These are phyloP conservation scores for Melanotaenia maccullochi DNA, from an alignment of 2,797 vertebrate genomes.

Conservation along the genomic window DNA sequence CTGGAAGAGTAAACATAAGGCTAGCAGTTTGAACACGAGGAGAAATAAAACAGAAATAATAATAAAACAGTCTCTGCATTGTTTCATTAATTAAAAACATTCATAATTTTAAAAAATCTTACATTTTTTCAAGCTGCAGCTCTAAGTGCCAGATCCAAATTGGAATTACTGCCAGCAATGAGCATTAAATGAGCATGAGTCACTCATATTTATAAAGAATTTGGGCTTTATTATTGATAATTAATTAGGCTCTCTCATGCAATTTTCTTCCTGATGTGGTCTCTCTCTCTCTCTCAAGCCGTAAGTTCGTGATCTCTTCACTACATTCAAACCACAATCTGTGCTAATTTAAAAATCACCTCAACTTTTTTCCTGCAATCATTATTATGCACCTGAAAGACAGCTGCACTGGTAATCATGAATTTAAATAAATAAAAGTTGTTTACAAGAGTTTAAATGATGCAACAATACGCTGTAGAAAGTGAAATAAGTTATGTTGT, in stretches of 20 bases:
- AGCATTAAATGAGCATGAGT: constrained; percentile 50
- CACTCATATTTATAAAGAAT: constrained; percentile 45
- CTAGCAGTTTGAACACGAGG: neutral
- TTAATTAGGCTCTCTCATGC: constrained; percentile 6
- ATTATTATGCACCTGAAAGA: constrained; percentile 37
- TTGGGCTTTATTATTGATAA: constrained; percentile 36
- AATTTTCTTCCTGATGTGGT: constrained; percentile 24
- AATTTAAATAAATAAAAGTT: constrained; percentile 19
- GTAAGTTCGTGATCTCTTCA: constrained; percentile 2
- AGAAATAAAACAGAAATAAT: neutral
- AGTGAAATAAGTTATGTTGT: constrained; percentile 13
- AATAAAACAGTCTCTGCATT: neutral
- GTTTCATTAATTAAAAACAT: constrained; percentile 15
- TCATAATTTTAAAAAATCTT: constrained; percentile 19
- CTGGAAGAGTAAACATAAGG: neutral
- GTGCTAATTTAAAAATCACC: constrained; percentile 16
- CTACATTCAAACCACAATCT: constrained; percentile 13
- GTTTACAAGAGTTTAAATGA: neutral
- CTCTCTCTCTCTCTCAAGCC: neutral
- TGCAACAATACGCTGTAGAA: constrained; percentile 8
- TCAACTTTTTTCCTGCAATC: constrained; percentile 27
- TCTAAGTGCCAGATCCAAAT: constrained; percentile 47
- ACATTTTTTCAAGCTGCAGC: constrained; percentile 34
- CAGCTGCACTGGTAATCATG: constrained; percentile 26
- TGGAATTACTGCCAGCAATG: constrained; percentile 32